Conservation (phyloP, 2,113 vertebrate species). For the Nothobranchius furzeri region DNA sequence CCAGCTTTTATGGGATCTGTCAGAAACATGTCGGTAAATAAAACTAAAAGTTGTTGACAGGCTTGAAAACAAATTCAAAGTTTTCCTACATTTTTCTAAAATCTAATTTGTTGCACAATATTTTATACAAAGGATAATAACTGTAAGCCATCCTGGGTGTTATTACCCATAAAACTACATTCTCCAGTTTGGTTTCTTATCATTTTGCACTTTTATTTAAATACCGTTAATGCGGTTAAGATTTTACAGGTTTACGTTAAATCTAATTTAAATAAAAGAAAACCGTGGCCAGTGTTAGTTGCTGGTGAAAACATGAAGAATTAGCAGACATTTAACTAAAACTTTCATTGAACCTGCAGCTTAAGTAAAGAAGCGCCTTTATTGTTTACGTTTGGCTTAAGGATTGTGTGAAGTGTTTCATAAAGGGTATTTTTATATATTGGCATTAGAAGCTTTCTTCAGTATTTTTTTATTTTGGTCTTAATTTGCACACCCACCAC, state of each 20-base stretch:
- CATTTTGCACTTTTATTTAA: background rate
- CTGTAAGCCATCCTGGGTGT: too few species aligned
- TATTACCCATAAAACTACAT: background rate
- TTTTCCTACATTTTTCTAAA: too few species aligned
- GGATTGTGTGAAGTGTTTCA: constrained; percentile 36
- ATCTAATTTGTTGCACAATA: too few species aligned
- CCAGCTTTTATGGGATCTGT: background rate
- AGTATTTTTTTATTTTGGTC: constrained; percentile 25
- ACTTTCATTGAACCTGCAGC: constrained; percentile 17
- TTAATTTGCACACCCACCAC: constrained; percentile 59
- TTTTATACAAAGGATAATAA: too few species aligned
- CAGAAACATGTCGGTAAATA: background rate
- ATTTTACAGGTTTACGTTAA: constrained; percentile 17
- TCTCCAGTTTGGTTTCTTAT: too few species aligned
- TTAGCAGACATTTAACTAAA: constrained; percentile 16
- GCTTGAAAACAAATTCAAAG: too few species aligned
- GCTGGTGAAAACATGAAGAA: constrained; percentile 3
- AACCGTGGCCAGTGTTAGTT: background rate
- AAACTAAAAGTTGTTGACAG: background rate
- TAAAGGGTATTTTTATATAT: constrained; percentile 42
- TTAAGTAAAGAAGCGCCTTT: constrained; percentile 4
- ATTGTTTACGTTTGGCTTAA: constrained; percentile 58
- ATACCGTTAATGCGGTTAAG: constrained; percentile 11
- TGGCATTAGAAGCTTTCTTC: constrained; percentile 18
- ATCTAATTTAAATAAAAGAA: background rate